Evolutionary conservation across 2,888 invertebrate genomes (phyloP), one percentile per base, ranked within the genome.

Genomic region (Acrobasis consociella): DNA sequence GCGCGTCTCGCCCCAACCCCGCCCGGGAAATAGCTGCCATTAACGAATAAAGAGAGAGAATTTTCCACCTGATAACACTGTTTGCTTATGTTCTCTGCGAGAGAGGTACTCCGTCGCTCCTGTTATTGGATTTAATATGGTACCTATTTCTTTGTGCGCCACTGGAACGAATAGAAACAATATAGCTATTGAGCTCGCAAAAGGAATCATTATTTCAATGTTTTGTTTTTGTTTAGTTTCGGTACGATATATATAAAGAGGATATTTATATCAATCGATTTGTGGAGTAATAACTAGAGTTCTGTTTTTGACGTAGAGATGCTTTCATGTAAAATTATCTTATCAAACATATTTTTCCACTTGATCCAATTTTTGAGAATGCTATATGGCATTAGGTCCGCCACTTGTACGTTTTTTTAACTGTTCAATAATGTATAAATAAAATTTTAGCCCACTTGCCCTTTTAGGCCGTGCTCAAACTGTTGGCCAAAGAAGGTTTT

Each of bases 11-110:
- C 62, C 62, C 68, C 49, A 65, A 42, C 65, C 65, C 63, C 67
- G 69, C 67, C 72, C 72, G 72, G 75, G 75, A 78, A 84, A 84
- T 83, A 76, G 80, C 76, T 74, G 70, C 78, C 78, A 85, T 85
- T 85, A 85, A 76, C 81, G 81, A 80, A 82, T 82, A 85, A 84
- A 82, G 80, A 68, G 77, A 80, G 75, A 68, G 77, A 80, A 82
- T 83, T 83, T 81, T 80, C 83, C 77, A 85, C 81, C 81, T 85
- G 83, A 80, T 80, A 81, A 78, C 81, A 73, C 74, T 74, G 79
- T 78, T 77, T 80, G 77, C 76, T 77, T 80, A 74, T 73, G 72
- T 75, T 73, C 71, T 69, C 67, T 17, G 51, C 62, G 67, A 61
- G 69, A 68, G 72, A 70, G 70, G 67, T 64, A 67, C 73, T 71